Evolutionary conservation across 2,888 invertebrate species (phyloP), one percentile per base, ranked within the genome.

Genomic region (Aethes cnicana): DNA sequence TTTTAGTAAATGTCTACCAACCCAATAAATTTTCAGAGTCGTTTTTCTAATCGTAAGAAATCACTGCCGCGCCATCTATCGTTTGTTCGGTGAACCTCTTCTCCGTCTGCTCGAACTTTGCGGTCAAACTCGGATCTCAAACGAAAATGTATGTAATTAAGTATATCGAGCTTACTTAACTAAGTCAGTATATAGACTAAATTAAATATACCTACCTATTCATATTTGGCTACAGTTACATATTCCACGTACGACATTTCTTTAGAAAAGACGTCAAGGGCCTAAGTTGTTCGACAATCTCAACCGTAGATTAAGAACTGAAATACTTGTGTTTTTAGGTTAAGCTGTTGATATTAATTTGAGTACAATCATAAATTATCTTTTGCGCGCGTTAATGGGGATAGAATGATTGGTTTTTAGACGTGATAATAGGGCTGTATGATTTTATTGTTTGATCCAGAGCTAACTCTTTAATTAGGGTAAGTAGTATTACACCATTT

Each of bases 151-250:
- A n/a, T 33, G 20, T 25, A 52, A 11, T 52, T 43, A 44, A 25
- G n/a, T 32, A n/a, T 46, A 52, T 39, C 52, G 52, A 52, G 52
- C 52, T 52, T 52, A 52, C 28, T 33, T 46, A 39, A 32, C 14
- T 52, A 44, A 25, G 44, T 44, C 33, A 44, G 33, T 14, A 20
- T 18, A n/a, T n/a, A n/a, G n/a, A n/a, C n/a, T n/a, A 37, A 37
- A 16, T 25, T 37, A 25, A 25, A 26, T 20, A 37, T 21, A 30
- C 1, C 26, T 11, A 36, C 28, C n/a, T 9, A 9, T 8, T 43
- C 36, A 25, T 7, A 36, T 44, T 37, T 50, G 50, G 50, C 50
- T 50, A 50, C 43, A 37, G 20, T 21, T 20, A n/a, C 5, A n/a
- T 12, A n/a, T 32, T 1, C 11, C 16, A n/a, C 1, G 2, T 7